phyloP scores from a whole-genome alignment of 2,888 invertebrate species.

The Pammene aurita region DNA sequence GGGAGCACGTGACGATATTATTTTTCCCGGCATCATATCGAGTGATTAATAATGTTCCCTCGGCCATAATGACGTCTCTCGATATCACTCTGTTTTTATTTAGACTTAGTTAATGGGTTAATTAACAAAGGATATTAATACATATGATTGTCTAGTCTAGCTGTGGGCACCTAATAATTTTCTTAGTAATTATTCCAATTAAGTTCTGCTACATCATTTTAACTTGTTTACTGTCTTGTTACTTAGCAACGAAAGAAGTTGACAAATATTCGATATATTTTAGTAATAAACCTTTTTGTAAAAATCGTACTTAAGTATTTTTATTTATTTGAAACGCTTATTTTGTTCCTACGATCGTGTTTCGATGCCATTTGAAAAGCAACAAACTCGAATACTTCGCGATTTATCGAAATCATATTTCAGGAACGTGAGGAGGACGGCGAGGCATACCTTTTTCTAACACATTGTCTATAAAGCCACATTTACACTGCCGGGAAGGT shows the following conservation, averaged over 20 bases:
- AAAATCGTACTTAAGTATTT: too few species aligned
- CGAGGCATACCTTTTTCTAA: slow-evolving; percentile 75
- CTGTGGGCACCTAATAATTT: slow-evolving; percentile 2
- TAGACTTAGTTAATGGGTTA: slow-evolving; percentile 60
- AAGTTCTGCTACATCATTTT: slow-evolving; percentile 8
- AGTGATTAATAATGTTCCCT: slow-evolving; percentile 79
- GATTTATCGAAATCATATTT: slow-evolving; percentile 83
- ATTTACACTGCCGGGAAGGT: slow-evolving; percentile 51
- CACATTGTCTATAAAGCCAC: slow-evolving; percentile 69
- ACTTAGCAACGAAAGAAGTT: slow-evolving; percentile 25
- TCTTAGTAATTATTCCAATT: slow-evolving; percentile 22
- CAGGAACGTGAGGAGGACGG: slow-evolving; percentile 74
- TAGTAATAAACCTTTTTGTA: not conserved
- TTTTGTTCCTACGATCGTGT: not conserved
- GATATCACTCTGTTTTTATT: slow-evolving; percentile 53
- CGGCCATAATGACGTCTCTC: slow-evolving; percentile 66
- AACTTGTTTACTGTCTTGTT: slow-evolving; percentile 26
- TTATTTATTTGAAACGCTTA: not conserved
- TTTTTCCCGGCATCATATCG: slow-evolving; percentile 75
- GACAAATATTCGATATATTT: not conserved
- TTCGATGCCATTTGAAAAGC: slow-evolving; percentile 68
- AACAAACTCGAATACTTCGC: slow-evolving; percentile 75
- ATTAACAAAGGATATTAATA: slow-evolving; percentile 52
- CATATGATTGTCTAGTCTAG: slow-evolving; percentile 47
- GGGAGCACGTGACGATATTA: slow-evolving; percentile 79